phyloP scores from a whole-genome alignment of 1,140 invertebrate species.

The Trypoxylus dichotomus region DNA sequence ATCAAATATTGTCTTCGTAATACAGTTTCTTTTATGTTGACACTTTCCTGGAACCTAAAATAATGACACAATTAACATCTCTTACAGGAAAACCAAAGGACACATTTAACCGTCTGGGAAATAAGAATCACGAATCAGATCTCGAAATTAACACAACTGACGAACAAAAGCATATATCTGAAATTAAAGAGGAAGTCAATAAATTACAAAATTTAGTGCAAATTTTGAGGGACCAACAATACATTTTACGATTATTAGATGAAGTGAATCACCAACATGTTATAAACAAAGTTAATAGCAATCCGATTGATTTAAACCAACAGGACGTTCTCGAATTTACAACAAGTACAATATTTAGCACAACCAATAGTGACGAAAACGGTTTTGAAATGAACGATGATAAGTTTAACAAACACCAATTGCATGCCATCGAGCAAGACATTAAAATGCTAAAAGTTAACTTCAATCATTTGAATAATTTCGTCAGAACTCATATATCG shows the following conservation, averaged over 20 bases:
- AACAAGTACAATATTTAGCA: neutral
- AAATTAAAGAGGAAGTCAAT: conserved; percentile 43
- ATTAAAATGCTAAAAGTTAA: neutral
- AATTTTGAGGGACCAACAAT: conserved; percentile 46
- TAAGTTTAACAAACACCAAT: neutral
- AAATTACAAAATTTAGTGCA: conserved; percentile 43
- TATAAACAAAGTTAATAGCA: neutral
- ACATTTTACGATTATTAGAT: conserved; percentile 32
- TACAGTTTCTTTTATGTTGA: too few species aligned
- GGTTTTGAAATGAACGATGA: too few species aligned
- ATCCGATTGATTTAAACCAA: too few species aligned
- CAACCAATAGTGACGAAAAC: neutral
- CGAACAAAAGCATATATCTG: neutral
- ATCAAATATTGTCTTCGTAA: too few species aligned
- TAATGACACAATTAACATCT: too few species aligned
- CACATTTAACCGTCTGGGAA: neutral
- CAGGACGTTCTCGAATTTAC: neutral
- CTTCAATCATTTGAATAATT: neutral
- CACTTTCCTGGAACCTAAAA: too few species aligned
- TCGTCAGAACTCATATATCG: neutral
- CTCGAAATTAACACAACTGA: neutral
- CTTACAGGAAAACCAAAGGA: too few species aligned
- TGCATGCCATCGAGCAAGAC: neutral
- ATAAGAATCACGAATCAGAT: neutral
- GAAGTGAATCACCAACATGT: conserved; percentile 22